Base-by-base conservation (phyloP, 2,113 vertebrate genomes). In the Gymnocephalus cernua region DNA sequence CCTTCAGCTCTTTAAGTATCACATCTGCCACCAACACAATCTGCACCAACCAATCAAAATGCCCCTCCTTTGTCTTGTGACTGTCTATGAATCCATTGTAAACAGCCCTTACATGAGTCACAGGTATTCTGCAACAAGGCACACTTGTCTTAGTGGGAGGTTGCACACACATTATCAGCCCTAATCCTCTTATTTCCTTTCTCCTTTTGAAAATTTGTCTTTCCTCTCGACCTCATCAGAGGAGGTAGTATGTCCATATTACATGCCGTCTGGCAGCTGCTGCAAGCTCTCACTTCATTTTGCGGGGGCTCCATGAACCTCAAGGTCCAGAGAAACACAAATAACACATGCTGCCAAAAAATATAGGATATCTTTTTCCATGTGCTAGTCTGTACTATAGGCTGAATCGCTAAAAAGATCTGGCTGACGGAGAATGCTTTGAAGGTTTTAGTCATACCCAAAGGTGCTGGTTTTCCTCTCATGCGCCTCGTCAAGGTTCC, bases 161-260 rank as follows among this genome's bases (percentile, higher is more conserved):
- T 53, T 79, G 76, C 80, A 70, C 87, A 91, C 82, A 87, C 76
- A 89, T 86, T 78, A 88, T 90, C 80, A 80, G 67, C 83, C 62
- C 71, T 93, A 94, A 94, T 92, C 92, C 90, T 87, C 88, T 92
- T 85, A 88, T 89, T 92, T 90, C 85, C 84, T 86, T 74, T 80
- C 88, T 84, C 67, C 67, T 84, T 83, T 84, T 58, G 71, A 75
- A 88, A 89, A 91, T 61, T 18, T 77, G 76, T 80, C 81, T 91
- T 86, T 88, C 77, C 79, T 83, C 85, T 90, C 80, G 29, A 86
- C 86, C 90, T 91, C 89, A 92, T 91, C 91, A 89, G 74, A 75
- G 73, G 86, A 88, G 85, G 72, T 85, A 79, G 86, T 78, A 59
- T 92, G 89, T 83, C 86, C 83, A 58, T 66, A 35, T 72, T 51